Conservation (phyloP, 2,888 invertebrate species). For the Sthenelais limicola region DNA sequence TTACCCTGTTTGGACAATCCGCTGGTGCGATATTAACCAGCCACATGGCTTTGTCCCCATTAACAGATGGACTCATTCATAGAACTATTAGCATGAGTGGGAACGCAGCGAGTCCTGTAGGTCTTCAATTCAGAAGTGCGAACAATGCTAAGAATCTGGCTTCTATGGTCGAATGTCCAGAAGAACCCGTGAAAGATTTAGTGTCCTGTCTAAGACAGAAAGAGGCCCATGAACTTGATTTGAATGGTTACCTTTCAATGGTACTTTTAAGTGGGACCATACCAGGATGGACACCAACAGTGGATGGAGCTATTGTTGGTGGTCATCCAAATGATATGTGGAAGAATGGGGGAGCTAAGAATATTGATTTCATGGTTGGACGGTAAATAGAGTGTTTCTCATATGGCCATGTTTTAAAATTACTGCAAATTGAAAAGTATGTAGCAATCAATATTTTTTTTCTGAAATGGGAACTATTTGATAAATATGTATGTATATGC, state of each 20-base stretch:
- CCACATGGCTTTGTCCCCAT: conserved; percentile 16
- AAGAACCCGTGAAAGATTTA: not conserved
- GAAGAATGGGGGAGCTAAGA: not conserved
- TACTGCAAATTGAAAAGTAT: too few relatives aligned
- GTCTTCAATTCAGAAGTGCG: not conserved
- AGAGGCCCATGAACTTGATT: not conserved
- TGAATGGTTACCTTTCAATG: not conserved
- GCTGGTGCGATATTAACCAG: conserved; percentile 2
- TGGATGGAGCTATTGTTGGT: conserved; percentile 13
- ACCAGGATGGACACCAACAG: not conserved
- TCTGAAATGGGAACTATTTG: too few relatives aligned
- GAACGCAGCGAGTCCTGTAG: not conserved
- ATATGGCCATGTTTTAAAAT: too few relatives aligned
- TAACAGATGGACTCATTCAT: conserved; percentile 15
- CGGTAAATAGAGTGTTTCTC: too few relatives aligned
- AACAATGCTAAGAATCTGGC: conserved; percentile 7
- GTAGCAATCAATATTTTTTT: not conserved
- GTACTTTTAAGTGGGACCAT: not conserved
- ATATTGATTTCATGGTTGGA: conserved; percentile 26
- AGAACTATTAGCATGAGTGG: conserved; percentile 25
- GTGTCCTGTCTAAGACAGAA: conserved; percentile 18
- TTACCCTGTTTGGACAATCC: conserved; percentile 31
- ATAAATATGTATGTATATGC: too few relatives aligned
- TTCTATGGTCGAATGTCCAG: not conserved
- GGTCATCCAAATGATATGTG: conserved; percentile 3